Evolutionary conservation across 2,797 vertebrate genomes (phyloP), one percentile per base, ranked within the genome.

Genomic region (Pterois miles): DNA sequence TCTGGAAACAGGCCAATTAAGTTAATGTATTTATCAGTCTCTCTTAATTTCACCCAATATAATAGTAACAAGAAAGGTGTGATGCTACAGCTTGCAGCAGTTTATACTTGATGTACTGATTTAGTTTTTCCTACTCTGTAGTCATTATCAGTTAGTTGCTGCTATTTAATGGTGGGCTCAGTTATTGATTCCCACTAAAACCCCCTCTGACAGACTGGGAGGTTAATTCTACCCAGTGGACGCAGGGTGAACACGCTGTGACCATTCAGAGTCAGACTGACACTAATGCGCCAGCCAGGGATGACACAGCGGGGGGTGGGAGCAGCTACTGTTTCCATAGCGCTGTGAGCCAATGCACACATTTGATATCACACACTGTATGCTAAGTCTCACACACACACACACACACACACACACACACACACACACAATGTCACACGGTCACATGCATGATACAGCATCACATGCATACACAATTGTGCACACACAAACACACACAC

Each of bases 141-240:
- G 20, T 64, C 48, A 46, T 81, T 85, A 69, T 82, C 48, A 73
- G 59, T 69, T 38, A 63, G 65, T 56, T 76, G 29, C 34, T 69
- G 70, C 52, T 71, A 14, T 79, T 65, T 66, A 73, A 80, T 70
- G 48, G 50, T 34, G 36, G 33, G 38, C 10, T 69, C 66, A 8
- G 22, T 78, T 86, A 90, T 90, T 68, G 84, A 91, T 89, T 78
- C 14, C 53, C 59, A 76, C 31, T 83, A 68, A 80, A 90, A 76
- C 3, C 16, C 43, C 33, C 58, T 81, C 46, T 84, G 76, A 86
- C 74, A 64, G 85, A 76, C 77, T 62, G 31, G 27, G 72, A 83
- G 81, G 86, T 86, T 84, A 85, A 80, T 86, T 84, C 72, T 38
- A 8, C 48, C 74, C 40, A 78, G 63, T 6, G 16, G 73, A 74